Evolutionary conservation across 1,140 invertebrate species (phyloP).

Genomic region (Neotoxoptera formosana): DNA sequence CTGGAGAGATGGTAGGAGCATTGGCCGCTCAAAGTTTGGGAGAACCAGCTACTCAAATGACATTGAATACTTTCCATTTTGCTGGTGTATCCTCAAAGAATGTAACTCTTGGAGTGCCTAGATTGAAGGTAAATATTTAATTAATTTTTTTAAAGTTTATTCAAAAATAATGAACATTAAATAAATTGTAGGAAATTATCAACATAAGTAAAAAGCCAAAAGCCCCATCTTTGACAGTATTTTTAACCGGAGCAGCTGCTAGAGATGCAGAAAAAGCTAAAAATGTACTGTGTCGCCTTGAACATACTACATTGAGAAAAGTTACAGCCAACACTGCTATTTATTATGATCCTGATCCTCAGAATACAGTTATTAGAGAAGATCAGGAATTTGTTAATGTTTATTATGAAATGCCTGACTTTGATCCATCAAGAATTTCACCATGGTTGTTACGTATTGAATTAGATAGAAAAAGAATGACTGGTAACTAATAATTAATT

Average conservation of each 20-base stretch:
- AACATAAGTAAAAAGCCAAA: slow-evolving; percentile 99
- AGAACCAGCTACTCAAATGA: slow-evolving; percentile 99
- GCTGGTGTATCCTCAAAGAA: slow-evolving; percentile 99
- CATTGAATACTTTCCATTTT: slow-evolving; percentile 99
- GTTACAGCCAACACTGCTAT: slow-evolving; percentile 98
- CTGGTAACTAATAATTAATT: slow-evolving; percentile 64
- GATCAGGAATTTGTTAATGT: slow-evolving; percentile 99
- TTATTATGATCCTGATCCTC: slow-evolving; percentile 99
- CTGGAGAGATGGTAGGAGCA: slow-evolving; percentile 99
- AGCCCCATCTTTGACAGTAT: slow-evolving; percentile 98
- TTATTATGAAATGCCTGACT: slow-evolving; percentile 99
- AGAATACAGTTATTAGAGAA: slow-evolving; percentile 97
- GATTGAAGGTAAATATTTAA: slow-evolving; percentile 71
- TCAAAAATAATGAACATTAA: slow-evolving; percentile 51
- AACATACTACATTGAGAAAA: slow-evolving; percentile 97
- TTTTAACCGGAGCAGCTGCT: slow-evolving; percentile 92
- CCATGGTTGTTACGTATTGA: slow-evolving; percentile 99
- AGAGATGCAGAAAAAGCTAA: slow-evolving; percentile 99
- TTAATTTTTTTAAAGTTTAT: neutral
- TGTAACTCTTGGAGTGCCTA: slow-evolving; percentile 98
- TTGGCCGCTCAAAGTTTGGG: slow-evolving; percentile 97
- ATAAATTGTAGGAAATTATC: slow-evolving; percentile 85
- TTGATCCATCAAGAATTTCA: slow-evolving; percentile 96
- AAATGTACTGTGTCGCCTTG: slow-evolving; percentile 95
- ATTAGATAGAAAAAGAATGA: slow-evolving; percentile 98